Evolutionary conservation across 1,140 invertebrate species (phyloP), one percentile per base, ranked within the genome.

Genomic region (Polypedilum pembai): DNA sequence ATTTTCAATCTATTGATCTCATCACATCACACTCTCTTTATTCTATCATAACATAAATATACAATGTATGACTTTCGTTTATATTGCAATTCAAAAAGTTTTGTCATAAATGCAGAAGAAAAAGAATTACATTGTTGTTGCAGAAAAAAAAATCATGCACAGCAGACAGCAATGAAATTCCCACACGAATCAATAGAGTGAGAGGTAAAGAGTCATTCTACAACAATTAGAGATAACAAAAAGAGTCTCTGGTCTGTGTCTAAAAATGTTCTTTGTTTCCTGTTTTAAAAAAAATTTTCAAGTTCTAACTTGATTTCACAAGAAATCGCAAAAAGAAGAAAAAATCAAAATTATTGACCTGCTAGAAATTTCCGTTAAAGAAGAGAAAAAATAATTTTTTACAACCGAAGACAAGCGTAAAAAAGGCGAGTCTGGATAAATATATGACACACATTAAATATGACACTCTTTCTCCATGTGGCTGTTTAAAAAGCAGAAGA

Each of bases 401-500:
- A 33, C 24, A 33, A 33, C 24, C 24, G 24, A 33, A 33, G 24
- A 33, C 24, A 33, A 33, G 24, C 24, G 24, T 33, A 33, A 33
- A 33, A 33, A 56, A 56, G 45, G 45, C 12, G n/a, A 56, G 45
- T 56, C 45, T 33, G 24, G 24, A 33, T 33, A 56, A n/a, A 56
- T n/a, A 56, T 56, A 56, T 56, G 45, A 56, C 45, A 56, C 45
- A 56, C 45, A 56, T 56, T 56, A 56, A 56, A 56, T 56, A 56
- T 56, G 45, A 56, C 45, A 56, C 45, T 56, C 12, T 56, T 33
- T 56, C 12, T 56, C 12, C 12, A 56, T 56, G 45, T 12, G 45
- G n/a, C n/a, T 56, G 45, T 56, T n/a, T 56, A 56, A 56, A 56
- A 56, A 56, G n/a, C n/a, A 56, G n/a, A n/a, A 56, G n/a, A 56